These are phyloP conservation scores for Epinephelus lanceolatus DNA, from an alignment of 2,113 vertebrate genomes.

Conservation along the genomic window DNA sequence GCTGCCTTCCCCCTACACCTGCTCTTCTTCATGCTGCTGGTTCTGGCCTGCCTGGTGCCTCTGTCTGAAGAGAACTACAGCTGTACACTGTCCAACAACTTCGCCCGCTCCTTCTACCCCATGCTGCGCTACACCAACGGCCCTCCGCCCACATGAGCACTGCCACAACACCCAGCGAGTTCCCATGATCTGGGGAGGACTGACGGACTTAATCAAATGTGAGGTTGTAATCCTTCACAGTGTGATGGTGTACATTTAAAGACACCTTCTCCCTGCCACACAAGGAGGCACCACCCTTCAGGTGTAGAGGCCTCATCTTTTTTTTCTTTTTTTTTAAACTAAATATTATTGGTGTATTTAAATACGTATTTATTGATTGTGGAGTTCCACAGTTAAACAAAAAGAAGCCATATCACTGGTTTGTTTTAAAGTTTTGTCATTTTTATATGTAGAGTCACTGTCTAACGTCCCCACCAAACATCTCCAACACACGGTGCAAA, in stretches of 20 bases:
- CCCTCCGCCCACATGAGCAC: constrained; percentile 90
- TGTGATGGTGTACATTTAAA: background rate
- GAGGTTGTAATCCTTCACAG: background rate
- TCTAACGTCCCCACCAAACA: constrained; percentile 7
- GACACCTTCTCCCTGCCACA: constrained; percentile 75
- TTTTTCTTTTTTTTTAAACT: background rate
- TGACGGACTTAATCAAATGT: background rate
- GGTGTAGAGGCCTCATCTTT: no score
- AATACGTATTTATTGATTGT: constrained; percentile 58
- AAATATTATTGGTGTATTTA: constrained; percentile 44
- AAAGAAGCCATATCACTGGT: constrained; percentile 63
- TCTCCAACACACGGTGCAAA: background rate
- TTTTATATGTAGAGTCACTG: constrained; percentile 39
- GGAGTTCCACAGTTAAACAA: constrained; percentile 6
- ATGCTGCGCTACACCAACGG: constrained; percentile 96
- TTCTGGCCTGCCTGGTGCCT: constrained; percentile 89
- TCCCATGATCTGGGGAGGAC: no score
- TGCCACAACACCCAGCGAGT: constrained; percentile 27
- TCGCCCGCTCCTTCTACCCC: constrained; percentile 93
- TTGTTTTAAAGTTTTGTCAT: constrained; percentile 38
- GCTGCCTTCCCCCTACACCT: constrained; percentile 91
- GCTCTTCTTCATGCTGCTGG: constrained; percentile 88
- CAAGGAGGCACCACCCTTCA: background rate
- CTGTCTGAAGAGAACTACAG: constrained; percentile 88
- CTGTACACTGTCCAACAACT: constrained; percentile 93